Evolutionary conservation across 2,113 vertebrate species (phyloP), one percentile per base, ranked within the genome.

Genomic region (Arenaria interpres): DNA sequence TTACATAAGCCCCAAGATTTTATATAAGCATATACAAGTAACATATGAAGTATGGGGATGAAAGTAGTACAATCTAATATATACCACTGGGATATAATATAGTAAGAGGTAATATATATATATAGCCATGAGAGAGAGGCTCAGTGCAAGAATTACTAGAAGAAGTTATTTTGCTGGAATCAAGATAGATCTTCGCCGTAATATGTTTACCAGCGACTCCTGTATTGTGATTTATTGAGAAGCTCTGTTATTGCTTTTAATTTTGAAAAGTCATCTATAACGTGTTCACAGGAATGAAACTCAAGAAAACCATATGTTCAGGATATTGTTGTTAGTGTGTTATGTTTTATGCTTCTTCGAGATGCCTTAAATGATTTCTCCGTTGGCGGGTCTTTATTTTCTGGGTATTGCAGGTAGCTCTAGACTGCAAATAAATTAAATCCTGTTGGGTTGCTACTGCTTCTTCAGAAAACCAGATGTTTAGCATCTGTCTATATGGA

Each of bases 201-300:
- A 95, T 75, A 30, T 63, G 56, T 87, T 97, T 93, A 81, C 73
- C 80, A 81, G 91, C 3, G 6, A 75, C 43, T 92, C 89, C 56
- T 85, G 23, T 39, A 48, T 68, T 94, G 77, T 89, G 87, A 93
- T 97, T 91, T 94, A 96, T 75, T 81, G 89, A 85, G 80, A 71
- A 78, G 43, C 66, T 92, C 25, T 75, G 56, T 89, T 95, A 94
- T 46, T 96, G 94, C 77, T 87, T 92, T 95, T 97, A 91, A 96
- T 96, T 96, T 89, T 78, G 85, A 92, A 89, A 81, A 91, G 60
- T 46, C 80, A 94, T 95, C 91, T 92, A 92, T 94, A 95, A 93
- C 81, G 57, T 64, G 39, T 88, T 88, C 77, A 60, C 50, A 79
- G 74, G 81, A 93, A 89, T 85, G 84, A 89, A 85, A 82, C 39